Conservation (phyloP, 2,797 vertebrate species). For the Arnoldichthys spilopterus region DNA sequence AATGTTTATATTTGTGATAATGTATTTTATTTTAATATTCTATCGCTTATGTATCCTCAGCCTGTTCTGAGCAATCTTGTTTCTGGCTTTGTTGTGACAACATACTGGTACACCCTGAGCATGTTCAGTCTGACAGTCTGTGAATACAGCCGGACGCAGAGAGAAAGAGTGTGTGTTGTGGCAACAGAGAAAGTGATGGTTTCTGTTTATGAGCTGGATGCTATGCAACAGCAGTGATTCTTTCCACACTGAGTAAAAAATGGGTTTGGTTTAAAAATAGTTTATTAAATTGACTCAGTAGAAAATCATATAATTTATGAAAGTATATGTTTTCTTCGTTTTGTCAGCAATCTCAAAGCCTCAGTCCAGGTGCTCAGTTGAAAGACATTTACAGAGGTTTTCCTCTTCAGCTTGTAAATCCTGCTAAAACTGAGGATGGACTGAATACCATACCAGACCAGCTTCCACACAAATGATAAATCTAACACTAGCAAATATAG, state of each 20-base stretch:
- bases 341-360: constrained; percentile 61
- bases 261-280: constrained; percentile 59
- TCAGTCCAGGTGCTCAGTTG: constrained; percentile 35
- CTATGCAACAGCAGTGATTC: neutral
- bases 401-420: constrained; percentile 1
- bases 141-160: neutral
- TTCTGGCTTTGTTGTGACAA: constrained; percentile 42
- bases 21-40: neutral
- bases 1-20: neutral
- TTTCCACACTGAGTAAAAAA: constrained; percentile 23
- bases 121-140: neutral
- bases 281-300: constrained; percentile 68
- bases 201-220: neutral
- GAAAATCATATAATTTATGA: constrained; percentile 65
- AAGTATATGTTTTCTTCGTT: constrained; percentile 61
- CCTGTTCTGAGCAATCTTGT: constrained; percentile 1
- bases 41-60: neutral
- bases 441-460: constrained; percentile 82
- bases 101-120: neutral
- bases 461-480: constrained; percentile 82
- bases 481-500: constrained; percentile 80
- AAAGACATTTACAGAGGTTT: constrained; percentile 22
- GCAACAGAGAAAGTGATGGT: constrained; percentile 22
- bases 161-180: constrained; percentile 21
- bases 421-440: constrained; percentile 59